Percentiles rank a stretch among this genome's conserved stretches.
phyloP scores from a whole-genome alignment of 2,888 invertebrate species.

The Volucella bombylans region DNA sequence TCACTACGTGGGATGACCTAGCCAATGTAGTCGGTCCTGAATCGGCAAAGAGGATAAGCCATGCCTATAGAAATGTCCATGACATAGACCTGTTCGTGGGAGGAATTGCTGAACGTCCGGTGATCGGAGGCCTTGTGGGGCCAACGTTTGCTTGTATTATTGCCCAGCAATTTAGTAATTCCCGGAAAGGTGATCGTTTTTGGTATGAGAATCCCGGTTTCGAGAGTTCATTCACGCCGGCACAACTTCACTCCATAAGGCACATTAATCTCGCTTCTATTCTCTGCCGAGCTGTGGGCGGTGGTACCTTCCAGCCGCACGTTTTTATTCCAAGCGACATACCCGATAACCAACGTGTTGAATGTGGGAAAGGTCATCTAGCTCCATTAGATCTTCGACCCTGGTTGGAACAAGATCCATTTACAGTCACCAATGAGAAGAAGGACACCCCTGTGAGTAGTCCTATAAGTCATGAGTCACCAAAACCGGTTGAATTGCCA shows the following conservation, averaged over 20 bases:
- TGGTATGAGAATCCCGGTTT: constrained; percentile 92
- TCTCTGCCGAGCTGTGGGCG: constrained; percentile 81
- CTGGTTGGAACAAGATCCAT: constrained; percentile 82
- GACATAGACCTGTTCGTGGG: constrained; percentile 94
- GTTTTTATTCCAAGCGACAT: constrained; percentile 81
- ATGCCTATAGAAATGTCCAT: constrained; percentile 87
- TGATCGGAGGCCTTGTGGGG: constrained; percentile 89
- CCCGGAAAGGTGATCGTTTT: constrained; percentile 90
- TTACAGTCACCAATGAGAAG: constrained; percentile 46
- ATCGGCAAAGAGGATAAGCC: constrained; percentile 85
- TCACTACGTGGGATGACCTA: constrained; percentile 88
- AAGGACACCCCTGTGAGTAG: constrained; percentile 6
- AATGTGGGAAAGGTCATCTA: constrained; percentile 79
- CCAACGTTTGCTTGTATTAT: constrained; percentile 95
- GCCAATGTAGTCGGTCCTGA: constrained; percentile 86
- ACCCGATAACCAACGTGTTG: constrained; percentile 79
- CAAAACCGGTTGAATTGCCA: constrained; percentile 44
- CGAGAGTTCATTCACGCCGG: constrained; percentile 89
- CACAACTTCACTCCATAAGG: constrained; percentile 89
- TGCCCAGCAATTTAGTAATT: constrained; percentile 91
- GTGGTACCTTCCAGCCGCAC: constrained; percentile 82
- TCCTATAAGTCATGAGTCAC: constrained; percentile 34
- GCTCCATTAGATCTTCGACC: constrained; percentile 80
- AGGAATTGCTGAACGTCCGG: constrained; percentile 91
- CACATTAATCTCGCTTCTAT: constrained; percentile 88